Evolutionary conservation across 2,888 invertebrate species (phyloP), one percentile per base, ranked within the genome.

Genomic region (Agrochola circellaris): DNA sequence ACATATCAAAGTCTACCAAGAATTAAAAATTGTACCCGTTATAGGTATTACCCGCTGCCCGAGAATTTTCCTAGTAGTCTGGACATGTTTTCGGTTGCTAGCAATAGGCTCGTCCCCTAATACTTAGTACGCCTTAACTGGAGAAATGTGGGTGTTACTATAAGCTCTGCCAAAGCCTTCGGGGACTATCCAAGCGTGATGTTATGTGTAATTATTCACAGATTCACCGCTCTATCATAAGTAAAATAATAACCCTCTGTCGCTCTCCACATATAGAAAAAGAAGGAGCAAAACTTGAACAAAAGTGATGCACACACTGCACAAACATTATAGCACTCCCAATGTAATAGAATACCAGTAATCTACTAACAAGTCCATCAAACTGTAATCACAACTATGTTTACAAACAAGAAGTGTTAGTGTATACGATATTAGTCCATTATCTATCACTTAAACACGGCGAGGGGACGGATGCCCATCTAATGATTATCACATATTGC

Each of bases 401-500:
- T 86, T 81, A 83, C 80, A 76, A 83, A 79, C 85, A 77, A 85
- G 81, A 80, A 88, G 77, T 85, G 82, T 81, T 78, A 85, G 83
- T 79, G 70, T 82, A 70, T 82, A 82, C 77, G 70, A 66, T 85
- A 80, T 82, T 84, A 86, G 85, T 86, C 83, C 84, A 87, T 89
- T 89, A 90, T 87, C 84, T 88, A 85, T 87, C 84, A 87, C 85
- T 87, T 87, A 85, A 85, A 81, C 83, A 84, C 67, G 83, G 77
- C 75, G 81, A 88, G 83, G 88, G 86, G 86, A 83, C 78, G 75
- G 81, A 82, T 73, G 85, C 86, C 85, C 76, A 75, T 89, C 83
- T 89, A 88, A 90, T 89, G 86, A 90, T 91, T 89, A 89, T 90
- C 87, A 84, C 89, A 90, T 89, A 87, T 75, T 81, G 84, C 77